Base-by-base conservation (phyloP, 2,888 invertebrate genomes). In the Drosophila dives region DNA sequence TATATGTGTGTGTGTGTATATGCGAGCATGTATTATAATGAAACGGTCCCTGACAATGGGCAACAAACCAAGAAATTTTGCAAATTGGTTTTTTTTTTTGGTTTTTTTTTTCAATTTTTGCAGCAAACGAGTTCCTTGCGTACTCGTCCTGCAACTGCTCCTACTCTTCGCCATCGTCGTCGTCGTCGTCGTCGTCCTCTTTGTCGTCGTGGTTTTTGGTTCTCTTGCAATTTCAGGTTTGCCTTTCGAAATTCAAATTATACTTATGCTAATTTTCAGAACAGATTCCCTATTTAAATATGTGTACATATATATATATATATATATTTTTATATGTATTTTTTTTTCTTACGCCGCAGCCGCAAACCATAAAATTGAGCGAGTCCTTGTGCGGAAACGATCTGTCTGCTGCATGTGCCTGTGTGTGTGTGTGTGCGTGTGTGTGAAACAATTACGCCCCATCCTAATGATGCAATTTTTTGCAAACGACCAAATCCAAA, bases 331-430 rank as follows among this genome's bases (percentile, higher is more conserved):
- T 26, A 26, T 5, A 26, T 26, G 26, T 26, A 26, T 34, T 40
- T 50, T 38, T 38, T 48, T 63, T 63, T 38, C 58, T 64, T 69
- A 53, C 54, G 75, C 81, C 75, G 72, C 89, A 80, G 85, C 89
- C 89, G 86, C 89, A 74, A 80, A 86, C 81, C 85, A 86, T 86
- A 81, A 86, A 89, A 86, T 88, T 88, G 80, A 76, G 72, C 85
- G 76, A 62, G 42, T 75, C 70, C 69, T 65, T 72, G 56, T 64
- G 45, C 61, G 55, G 55, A 75, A 64, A 64, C 79, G 82, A 79
- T 76, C 64, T 38, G 29, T 38, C 62, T 38, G 64, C 55, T 61
- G 6, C 42, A 17, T 15, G 17, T 17, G 17, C 3, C 62, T 60
- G 17, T 69, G 26, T 58, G 17, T 64, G 17, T 72, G 34, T 66